Conservation (phyloP, 1,140 invertebrate genomes). For the Apis dorsata region DNA sequence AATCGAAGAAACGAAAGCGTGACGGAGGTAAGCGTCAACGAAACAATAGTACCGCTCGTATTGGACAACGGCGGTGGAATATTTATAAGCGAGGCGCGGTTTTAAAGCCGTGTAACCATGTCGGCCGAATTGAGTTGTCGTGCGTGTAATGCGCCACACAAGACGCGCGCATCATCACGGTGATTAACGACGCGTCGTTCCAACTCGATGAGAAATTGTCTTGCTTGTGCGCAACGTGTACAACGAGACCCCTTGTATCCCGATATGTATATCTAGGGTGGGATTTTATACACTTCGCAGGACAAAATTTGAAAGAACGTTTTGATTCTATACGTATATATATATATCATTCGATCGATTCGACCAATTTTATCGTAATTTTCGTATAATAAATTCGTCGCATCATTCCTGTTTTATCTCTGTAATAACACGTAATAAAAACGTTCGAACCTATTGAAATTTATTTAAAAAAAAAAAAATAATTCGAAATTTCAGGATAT, state of each 20-base stretch:
- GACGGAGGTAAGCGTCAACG: neutral
- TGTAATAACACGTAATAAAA: no score
- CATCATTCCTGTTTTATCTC: no score
- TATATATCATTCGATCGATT: no score
- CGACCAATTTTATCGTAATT: no score
- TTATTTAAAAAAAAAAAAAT: no score
- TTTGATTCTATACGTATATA: no score
- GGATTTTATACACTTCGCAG: neutral
- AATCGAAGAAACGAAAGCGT: no score
- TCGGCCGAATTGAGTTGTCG: conserved; percentile 52
- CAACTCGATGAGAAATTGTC: conserved; percentile 19
- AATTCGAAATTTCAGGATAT: no score
- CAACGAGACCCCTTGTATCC: neutral
- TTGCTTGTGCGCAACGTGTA: no score
- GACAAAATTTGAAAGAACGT: no score
- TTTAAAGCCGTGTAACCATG: conserved; percentile 41
- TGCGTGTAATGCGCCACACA: conserved; percentile 39
- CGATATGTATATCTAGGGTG: neutral
- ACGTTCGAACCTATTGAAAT: no score
- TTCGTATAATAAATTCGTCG: no score
- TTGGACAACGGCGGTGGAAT: conserved; percentile 39
- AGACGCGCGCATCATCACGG: conserved; percentile 24
- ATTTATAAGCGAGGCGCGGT: conserved; percentile 53
- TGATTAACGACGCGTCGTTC: conserved; percentile 38
- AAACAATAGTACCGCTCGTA: conserved; percentile 34